Conservation (phyloP, 1,140 invertebrate species). For the Calephelis nemesis region DNA sequence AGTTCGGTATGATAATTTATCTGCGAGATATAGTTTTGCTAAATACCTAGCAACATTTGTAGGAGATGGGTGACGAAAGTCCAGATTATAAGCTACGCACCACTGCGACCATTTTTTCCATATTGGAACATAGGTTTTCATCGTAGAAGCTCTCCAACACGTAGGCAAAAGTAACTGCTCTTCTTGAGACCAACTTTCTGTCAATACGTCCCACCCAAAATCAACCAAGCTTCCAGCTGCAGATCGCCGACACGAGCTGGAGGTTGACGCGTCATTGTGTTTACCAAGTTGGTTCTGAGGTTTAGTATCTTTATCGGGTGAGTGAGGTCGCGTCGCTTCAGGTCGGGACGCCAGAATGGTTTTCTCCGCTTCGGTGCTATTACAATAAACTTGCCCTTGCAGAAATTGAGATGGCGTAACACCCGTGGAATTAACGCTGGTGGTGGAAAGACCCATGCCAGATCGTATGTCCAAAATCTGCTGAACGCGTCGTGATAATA, state of each 20-base stretch:
- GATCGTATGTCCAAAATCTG: too few relatives aligned
- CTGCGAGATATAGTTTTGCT: conserved; percentile 19
- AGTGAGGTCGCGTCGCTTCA: conserved; percentile 24
- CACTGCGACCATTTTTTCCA: not conserved
- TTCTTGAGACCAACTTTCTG: too few relatives aligned
- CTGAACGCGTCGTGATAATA: conserved; percentile 42
- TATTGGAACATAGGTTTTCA: not conserved
- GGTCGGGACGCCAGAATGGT: not conserved
- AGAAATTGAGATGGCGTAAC: too few relatives aligned
- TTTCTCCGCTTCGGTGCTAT: conserved; percentile 34
- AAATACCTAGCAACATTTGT: conserved; percentile 31
- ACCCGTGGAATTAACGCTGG: too few relatives aligned
- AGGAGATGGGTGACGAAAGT: conserved; percentile 27
- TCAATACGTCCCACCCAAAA: conserved; percentile 34
- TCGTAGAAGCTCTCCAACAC: too few relatives aligned
- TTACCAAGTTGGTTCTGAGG: conserved; percentile 2
- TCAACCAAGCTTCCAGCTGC: conserved; percentile 42
- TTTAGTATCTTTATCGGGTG: conserved; percentile 32
- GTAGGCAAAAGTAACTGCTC: too few relatives aligned
- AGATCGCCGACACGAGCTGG: conserved; percentile 34
- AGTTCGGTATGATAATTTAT: conserved; percentile 30
- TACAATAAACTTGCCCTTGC: conserved; percentile 17
- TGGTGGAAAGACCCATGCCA: too few relatives aligned
- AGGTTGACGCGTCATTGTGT: not conserved
- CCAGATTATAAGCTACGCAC: conserved; percentile 30